phyloP scores from a whole-genome alignment of 2,797 vertebrate genomes.

The Xenops minutus region DNA sequence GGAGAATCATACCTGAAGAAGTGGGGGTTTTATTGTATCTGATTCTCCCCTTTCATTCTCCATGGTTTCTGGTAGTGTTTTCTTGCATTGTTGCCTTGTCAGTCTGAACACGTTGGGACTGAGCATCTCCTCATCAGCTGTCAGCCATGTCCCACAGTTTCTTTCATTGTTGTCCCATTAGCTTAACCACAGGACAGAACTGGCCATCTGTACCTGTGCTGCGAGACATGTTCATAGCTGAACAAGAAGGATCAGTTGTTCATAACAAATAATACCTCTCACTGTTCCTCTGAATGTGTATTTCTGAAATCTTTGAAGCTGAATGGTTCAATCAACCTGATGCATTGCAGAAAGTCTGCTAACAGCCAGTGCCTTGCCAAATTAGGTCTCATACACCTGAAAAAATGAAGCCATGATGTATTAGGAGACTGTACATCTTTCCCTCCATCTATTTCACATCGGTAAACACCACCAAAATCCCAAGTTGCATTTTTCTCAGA shows the following conservation, averaged over 20 bases:
- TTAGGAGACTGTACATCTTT: not conserved
- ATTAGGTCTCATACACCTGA: not conserved
- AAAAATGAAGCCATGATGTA: not conserved
- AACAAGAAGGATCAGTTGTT: not conserved
- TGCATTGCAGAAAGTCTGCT: not conserved
- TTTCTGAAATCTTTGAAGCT: not conserved
- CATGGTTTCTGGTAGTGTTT: not conserved
- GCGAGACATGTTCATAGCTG: not conserved
- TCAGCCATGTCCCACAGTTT: not conserved
- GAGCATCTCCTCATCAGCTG: not conserved
- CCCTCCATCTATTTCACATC: not conserved
- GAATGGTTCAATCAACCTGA: not conserved
- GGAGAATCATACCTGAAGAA: not conserved
- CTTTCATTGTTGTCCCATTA: fast-evolving
- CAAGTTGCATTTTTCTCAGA: not conserved
- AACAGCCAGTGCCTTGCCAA: not conserved
- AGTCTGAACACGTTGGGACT: not conserved
- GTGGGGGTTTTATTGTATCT: not conserved
- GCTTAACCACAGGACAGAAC: not conserved
- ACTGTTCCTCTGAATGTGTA: not conserved
- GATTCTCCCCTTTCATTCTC: not conserved
- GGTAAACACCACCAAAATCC: not conserved
- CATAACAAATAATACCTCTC: not conserved
- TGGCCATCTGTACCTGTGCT: not conserved
- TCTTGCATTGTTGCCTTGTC: not conserved